Base-by-base conservation (phyloP, 1,140 invertebrate species). In the Eubasilissa regina region DNA sequence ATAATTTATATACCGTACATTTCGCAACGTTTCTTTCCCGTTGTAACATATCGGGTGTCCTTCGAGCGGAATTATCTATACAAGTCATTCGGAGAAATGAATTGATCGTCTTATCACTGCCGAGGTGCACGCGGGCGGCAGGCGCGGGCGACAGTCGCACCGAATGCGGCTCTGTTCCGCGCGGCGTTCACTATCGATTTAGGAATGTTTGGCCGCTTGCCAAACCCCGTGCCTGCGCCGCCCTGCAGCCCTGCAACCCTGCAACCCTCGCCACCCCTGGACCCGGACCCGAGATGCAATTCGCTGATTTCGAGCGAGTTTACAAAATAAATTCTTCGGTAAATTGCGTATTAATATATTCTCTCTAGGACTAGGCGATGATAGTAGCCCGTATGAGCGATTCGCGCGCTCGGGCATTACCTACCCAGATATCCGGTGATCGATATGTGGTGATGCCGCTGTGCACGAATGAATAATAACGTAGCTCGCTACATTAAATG, bases 151-250 rank as follows among this genome's bases (percentile, higher is more conserved):
- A 13, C n/a, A 35, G 35, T 25, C 35, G 25, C 25, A 4, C 66
- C 45, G 35, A 17, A 48, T 48, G 7, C 66, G 19, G 19, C 45
- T 17, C 45, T 70, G 21, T 13, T 19, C 13, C 13, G 13, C 13
- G 66, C 19, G 66, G 15, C 19, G n/a, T 48, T 48, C 15, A 51
- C 47, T 70, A 70, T 70, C 66, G 66, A 70, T 70, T 70, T 70
- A 21, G 12, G 47, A 70, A 47, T 9, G 15, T 48, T 48, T 70
- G 66, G 66, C 66, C 10, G 47, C 21, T 12, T 51, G 66, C 66
- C 66, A 70, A 44, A 15, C 62, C 44, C n/a, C 35, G 12, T 17
- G 45, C 13, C 66, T 21, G 1, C 44, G 48, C 66, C 44, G 44
- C 21, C 44, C 15, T 15, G 11, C 44, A 19, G 66, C 66, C 47